Evolutionary conservation across 2,888 invertebrate genomes (phyloP).

Genomic region (Ormia ochracea): DNA sequence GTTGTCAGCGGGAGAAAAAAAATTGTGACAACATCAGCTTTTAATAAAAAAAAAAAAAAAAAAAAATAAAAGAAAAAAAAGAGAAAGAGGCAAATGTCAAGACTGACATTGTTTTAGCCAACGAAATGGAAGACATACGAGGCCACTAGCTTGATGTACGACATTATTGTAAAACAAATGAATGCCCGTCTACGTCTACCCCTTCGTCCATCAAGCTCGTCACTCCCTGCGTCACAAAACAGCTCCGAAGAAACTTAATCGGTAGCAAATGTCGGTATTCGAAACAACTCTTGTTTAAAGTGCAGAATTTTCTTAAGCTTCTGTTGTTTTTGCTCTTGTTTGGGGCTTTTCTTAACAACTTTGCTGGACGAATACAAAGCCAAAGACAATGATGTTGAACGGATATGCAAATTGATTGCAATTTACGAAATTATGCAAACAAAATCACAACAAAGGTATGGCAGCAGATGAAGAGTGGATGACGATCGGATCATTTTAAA

Average conservation of each 20-base stretch:
- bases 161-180: slow-evolving; percentile 65
- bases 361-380: slow-evolving; percentile 24
- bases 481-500: slow-evolving; percentile 55
- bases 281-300: slow-evolving; percentile 43
- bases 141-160: slow-evolving; percentile 66
- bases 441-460: slow-evolving; percentile 55
- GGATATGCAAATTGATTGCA: slow-evolving; percentile 66
- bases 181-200: slow-evolving; percentile 26
- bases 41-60: slow-evolving; percentile 60
- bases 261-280: slow-evolving; percentile 33
- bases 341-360: slow-evolving; percentile 28
- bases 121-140: slow-evolving; percentile 62
- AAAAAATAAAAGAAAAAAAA: too few species aligned
- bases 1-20: background rate
- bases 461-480: slow-evolving; percentile 47
- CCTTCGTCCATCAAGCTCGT: background rate
- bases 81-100: slow-evolving; percentile 65
- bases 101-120: slow-evolving; percentile 62
- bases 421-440: slow-evolving; percentile 65
- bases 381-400: slow-evolving; percentile 37
- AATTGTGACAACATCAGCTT: slow-evolving; percentile 58
- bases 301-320: slow-evolving; percentile 42
- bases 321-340: slow-evolving; percentile 29
- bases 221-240: background rate
- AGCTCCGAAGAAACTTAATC: slow-evolving; percentile 5